These are phyloP conservation scores for Trissolcus basalis DNA, from an alignment of 1,140 invertebrate genomes.

Conservation along the genomic window DNA sequence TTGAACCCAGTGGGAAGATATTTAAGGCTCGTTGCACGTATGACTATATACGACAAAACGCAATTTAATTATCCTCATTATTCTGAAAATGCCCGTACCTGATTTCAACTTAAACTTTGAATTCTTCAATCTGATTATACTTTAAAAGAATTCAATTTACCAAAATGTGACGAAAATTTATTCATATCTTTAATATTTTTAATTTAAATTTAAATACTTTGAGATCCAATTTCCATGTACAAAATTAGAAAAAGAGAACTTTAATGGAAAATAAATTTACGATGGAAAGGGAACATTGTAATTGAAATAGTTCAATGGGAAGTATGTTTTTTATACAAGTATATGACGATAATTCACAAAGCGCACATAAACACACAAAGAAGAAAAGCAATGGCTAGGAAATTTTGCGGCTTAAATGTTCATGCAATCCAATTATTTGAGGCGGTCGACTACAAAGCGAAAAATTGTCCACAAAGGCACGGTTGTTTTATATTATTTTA, in stretches of 20 bases:
- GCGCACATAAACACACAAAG: conserved; percentile 25
- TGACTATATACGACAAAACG: conserved; percentile 37
- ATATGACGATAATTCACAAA: conserved; percentile 22
- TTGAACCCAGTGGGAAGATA: conserved; percentile 46
- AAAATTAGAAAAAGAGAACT: too few species aligned
- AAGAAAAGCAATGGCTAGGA: conserved; percentile 15
- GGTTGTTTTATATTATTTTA: conserved; percentile 34
- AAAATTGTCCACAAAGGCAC: conserved; percentile 33
- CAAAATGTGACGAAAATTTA: too few species aligned
- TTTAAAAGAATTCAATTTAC: neutral
- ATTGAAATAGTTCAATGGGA: too few species aligned
- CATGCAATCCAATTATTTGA: conserved; percentile 39
- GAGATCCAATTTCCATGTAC: too few species aligned
- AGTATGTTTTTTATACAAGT: too few species aligned
- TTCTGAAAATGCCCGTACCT: conserved; percentile 24
- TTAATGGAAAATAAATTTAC: too few species aligned
- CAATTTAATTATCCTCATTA: conserved; percentile 40
- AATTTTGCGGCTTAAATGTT: conserved; percentile 20
- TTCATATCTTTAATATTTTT: too few species aligned
- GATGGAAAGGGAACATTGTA: too few species aligned
- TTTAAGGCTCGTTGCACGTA: conserved; percentile 46
- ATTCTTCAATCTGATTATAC: neutral
- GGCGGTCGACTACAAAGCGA: conserved; percentile 35
- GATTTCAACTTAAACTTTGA: neutral
- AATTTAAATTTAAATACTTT: too few species aligned